Evolutionary conservation across 2,888 invertebrate genomes (phyloP).

Genomic region (Caenorhabditis sinica): DNA sequence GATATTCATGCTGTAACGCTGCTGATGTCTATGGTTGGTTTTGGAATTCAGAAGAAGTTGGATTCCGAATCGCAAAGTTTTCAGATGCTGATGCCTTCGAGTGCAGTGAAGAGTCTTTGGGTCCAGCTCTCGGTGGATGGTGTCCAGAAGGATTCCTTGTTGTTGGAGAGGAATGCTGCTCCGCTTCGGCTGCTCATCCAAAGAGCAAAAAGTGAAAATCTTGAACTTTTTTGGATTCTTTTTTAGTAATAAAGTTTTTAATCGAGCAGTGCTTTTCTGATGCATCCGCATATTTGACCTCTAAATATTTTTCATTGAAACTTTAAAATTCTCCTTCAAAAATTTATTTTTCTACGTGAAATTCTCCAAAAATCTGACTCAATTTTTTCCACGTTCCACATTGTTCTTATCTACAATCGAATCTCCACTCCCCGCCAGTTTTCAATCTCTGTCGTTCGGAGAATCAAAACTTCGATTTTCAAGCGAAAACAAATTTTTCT

Average conservation of each 20-base stretch:
- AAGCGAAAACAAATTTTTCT: no score
- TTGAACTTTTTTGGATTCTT: background rate
- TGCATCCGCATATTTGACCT: no score
- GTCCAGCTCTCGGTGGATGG: slow-evolving; percentile 4
- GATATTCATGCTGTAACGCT: background rate
- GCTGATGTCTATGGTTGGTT: slow-evolving; percentile 4
- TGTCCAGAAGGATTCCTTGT: slow-evolving; percentile 4
- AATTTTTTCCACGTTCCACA: no score
- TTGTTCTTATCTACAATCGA: no score
- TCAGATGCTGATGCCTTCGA: background rate
- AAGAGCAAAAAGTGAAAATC: background rate
- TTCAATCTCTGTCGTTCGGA: no score
- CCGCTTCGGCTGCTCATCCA: background rate
- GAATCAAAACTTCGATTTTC: no score
- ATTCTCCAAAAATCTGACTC: no score
- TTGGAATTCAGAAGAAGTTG: background rate
- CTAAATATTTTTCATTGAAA: no score
- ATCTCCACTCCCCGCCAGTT: no score
- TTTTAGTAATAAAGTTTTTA: background rate
- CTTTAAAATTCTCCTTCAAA: no score
- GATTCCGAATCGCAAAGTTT: background rate
- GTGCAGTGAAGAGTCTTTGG: background rate
- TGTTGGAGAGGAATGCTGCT: slow-evolving; percentile 4
- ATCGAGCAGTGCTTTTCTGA: background rate
- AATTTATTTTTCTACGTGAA: no score